Evolutionary conservation across 2,113 vertebrate species (phyloP), one percentile per base, ranked within the genome.

Genomic region (Barnardius zonarius): DNA sequence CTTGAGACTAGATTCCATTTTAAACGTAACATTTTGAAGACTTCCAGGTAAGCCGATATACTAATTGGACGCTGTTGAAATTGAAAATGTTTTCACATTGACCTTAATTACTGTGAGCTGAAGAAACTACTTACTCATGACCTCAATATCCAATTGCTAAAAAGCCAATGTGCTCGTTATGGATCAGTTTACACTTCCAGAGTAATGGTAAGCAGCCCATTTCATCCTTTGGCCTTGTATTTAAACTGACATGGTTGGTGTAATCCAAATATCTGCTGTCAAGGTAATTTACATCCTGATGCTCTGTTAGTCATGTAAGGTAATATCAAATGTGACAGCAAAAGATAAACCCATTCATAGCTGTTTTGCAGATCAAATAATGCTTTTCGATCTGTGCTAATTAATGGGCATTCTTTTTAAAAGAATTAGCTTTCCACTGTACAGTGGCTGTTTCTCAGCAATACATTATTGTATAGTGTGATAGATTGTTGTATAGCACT

Each of bases 1-100:
- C 67, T 78, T 92, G 37, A 62, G 54, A 89, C 10, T 70, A 88
- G 76, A 68, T 33, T 90, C 39, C 15, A 31, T 89, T 86, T 82
- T 63, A 39, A 95, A 93, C 72, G 46, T 20, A 62, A 54, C 28
- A 35, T 66, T 90, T 95, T 96, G 41, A 86, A 83, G 84, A 85
- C 76, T 35, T 43, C 7, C 17, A 89, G 59, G 72, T 70, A 93
- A 97, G 75, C 24, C 35, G 57, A 4, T 43, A 54, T 59, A 76
- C 48, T 88, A 86, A 95, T 63, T 86, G 61, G 79, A 83, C 52
- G 35, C 62, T 70, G 22, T 64, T 86, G 59, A 93, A 90, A 90
- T 39, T 72, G 35, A 62, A 88, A 48, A 83, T 72, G 12, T 83
- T 90, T 90, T 83, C 91, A 77, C 35, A 25, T 51, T 70, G 69